Evolutionary conservation across 2,113 vertebrate genomes (phyloP).

Genomic region (Sorex fumeus): DNA sequence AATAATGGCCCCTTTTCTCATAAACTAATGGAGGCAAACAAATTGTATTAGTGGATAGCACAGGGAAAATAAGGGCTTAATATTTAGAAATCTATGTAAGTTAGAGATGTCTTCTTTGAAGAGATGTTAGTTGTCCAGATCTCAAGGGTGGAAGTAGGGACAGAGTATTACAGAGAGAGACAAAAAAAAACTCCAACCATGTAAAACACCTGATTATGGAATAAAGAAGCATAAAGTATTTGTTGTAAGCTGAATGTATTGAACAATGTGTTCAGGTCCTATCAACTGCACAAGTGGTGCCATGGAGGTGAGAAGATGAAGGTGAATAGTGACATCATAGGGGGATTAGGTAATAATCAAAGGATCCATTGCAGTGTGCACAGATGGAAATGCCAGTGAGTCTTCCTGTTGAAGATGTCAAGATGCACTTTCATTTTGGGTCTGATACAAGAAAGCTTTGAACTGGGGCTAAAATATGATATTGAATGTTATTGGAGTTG

Average conservation of each 20-base stretch:
- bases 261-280: not conserved
- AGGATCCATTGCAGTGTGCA: not conserved
- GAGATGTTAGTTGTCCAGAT: not conserved
- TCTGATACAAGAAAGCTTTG: not conserved
- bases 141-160: not conserved
- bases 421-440: slow-evolving; percentile 5
- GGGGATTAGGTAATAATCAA: not conserved
- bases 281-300: not conserved
- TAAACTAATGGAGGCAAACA: slow-evolving; percentile 1
- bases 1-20: not conserved
- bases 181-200: not conserved
- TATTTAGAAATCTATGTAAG: not conserved
- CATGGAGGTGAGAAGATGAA: not conserved
- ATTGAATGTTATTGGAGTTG: slow-evolving; percentile 6
- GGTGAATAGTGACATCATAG: no score
- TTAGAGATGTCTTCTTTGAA: not conserved
- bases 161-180: not conserved
- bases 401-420: not conserved
- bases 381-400: not conserved
- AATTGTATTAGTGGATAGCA: not conserved
- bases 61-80: not conserved
- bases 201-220: slow-evolving; percentile 16
- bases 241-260: not conserved
- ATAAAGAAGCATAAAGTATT: not conserved
- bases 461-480: not conserved